These are phyloP conservation scores for Chaetura pelagica DNA, from an alignment of 2,113 vertebrate species.

Conservation along the genomic window DNA sequence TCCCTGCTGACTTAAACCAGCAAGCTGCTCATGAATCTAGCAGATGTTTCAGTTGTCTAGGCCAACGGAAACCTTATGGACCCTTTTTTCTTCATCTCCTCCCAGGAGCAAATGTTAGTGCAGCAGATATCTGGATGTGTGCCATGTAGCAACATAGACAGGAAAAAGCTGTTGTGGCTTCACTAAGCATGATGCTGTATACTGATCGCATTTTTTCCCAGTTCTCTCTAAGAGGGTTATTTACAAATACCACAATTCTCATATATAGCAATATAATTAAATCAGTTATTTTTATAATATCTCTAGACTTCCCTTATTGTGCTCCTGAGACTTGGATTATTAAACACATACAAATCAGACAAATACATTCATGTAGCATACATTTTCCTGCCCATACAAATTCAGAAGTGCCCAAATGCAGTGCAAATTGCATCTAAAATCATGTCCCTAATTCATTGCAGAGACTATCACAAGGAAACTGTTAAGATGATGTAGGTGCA, in stretches of 20 bases:
- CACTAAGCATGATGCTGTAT: conserved; percentile 1
- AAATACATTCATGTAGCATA: neutral
- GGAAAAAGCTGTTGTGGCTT: conserved; percentile 39
- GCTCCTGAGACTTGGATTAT: neutral
- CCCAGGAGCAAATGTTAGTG: conserved; percentile 77
- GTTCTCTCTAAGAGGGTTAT: neutral
- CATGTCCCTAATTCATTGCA: rapidly evolving
- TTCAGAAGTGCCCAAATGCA: neutral
- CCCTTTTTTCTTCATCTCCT: conserved; percentile 69
- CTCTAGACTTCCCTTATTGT: neutral
- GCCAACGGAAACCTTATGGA: conserved; percentile 77
- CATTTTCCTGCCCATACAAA: neutral
- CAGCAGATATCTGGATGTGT: conserved; percentile 67
- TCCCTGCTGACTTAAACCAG: conserved; percentile 69
- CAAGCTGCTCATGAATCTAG: conserved; percentile 74
- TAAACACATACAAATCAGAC: neutral
- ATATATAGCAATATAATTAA: neutral
- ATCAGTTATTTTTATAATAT: neutral
- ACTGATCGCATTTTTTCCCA: neutral
- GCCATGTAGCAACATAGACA: conserved; percentile 51
- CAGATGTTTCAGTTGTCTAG: conserved; percentile 79
- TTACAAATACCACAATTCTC: neutral
- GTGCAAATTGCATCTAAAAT: neutral
- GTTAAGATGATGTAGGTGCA: neutral
- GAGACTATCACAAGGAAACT: neutral